phyloP scores from a whole-genome alignment of 2,797 vertebrate genomes.

The Gouania willdenowi region DNA sequence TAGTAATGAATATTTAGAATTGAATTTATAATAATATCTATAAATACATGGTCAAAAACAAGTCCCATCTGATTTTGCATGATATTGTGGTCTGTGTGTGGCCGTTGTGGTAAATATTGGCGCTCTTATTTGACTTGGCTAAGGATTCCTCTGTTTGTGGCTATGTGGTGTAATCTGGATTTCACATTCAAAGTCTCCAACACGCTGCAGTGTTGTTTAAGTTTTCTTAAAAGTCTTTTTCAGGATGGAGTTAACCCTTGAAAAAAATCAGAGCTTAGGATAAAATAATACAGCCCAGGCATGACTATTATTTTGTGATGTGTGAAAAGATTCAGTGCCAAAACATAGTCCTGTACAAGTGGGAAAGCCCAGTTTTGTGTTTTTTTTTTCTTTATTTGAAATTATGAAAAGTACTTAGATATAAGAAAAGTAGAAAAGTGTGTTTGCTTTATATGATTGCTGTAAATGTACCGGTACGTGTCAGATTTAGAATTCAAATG shows the following conservation, averaged over 20 bases:
- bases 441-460: too few relatives aligned
- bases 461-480: too few relatives aligned
- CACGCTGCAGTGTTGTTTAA: constrained; percentile 59
- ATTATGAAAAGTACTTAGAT: too few relatives aligned
- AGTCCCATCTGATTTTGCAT: constrained; percentile 25
- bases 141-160: constrained; percentile 51
- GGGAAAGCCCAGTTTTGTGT: too few relatives aligned
- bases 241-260: constrained; percentile 50
- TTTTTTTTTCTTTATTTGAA: too few relatives aligned
- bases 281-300: constrained; percentile 45
- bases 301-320: constrained; percentile 53
- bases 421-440: too few relatives aligned
- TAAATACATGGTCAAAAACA: too few relatives aligned
- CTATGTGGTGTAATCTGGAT: constrained; percentile 60
- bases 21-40: too few relatives aligned
- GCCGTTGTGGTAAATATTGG: constrained; percentile 53
- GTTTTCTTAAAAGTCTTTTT: constrained; percentile 49
- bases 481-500: constrained; percentile 58
- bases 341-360: constrained; percentile 3
- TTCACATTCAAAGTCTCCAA: constrained; percentile 65
- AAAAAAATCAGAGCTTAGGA: constrained; percentile 48
- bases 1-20: too few relatives aligned
- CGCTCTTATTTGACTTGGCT: constrained; percentile 65
- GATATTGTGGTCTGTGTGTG: constrained; percentile 32
- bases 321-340: constrained; percentile 39